These are phyloP conservation scores for Drosophila quadrilineata DNA, from an alignment of 1,140 invertebrate species.

Conservation along the genomic window DNA sequence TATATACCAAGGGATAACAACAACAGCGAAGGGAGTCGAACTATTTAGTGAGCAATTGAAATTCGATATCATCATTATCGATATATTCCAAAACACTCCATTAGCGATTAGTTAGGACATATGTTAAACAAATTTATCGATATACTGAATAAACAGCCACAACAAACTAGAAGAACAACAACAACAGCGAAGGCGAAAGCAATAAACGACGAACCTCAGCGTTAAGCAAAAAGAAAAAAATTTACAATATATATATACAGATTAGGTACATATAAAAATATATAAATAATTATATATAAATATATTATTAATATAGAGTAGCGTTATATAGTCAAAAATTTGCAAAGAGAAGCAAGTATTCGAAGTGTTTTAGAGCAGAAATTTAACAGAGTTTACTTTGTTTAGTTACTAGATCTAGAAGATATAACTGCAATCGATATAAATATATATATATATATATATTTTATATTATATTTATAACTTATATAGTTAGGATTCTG, in stretches of 20 bases:
- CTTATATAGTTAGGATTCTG: conserved; percentile 26
- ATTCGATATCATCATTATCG: too few relatives aligned
- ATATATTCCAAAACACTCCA: conserved; percentile 77
- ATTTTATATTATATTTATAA: conserved; percentile 36
- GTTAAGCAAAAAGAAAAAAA: conserved; percentile 58
- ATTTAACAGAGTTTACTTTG: conserved; percentile 38
- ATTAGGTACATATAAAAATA: conserved; percentile 40
- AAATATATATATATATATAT: conserved; percentile 26
- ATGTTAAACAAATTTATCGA: conserved; percentile 58
- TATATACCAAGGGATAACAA: conserved; percentile 22
- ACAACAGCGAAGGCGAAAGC: conserved; percentile 54
- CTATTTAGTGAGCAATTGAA: conserved; percentile 36
- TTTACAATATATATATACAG: conserved; percentile 43
- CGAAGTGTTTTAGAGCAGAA: conserved; percentile 31
- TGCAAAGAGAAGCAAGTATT: conserved; percentile 57
- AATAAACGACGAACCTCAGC: conserved; percentile 78
- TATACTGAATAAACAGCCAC: conserved; percentile 33
- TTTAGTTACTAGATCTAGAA: conserved; percentile 25
- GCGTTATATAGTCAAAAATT: conserved; percentile 25
- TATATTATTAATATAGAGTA: conserved; percentile 44
- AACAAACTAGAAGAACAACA: conserved; percentile 22
- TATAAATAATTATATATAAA: conserved; percentile 42
- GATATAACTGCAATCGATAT: conserved; percentile 15
- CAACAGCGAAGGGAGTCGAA: conserved; percentile 30
- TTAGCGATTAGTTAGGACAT: conserved; percentile 75